Base-by-base conservation (phyloP, 1,140 invertebrate species). In the Eupristina koningsbergeri region DNA sequence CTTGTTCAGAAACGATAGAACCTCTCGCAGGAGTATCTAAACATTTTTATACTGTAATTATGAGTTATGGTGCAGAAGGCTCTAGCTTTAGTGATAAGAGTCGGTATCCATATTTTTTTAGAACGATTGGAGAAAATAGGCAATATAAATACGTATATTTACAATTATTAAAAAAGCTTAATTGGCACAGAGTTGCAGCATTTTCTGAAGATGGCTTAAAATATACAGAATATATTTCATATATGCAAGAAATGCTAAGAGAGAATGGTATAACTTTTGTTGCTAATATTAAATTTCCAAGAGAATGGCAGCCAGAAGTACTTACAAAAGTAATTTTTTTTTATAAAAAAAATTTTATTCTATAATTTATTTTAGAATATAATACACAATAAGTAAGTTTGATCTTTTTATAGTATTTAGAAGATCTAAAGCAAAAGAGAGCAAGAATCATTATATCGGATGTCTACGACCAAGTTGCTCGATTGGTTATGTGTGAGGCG, bases 41-140 rank as follows among this genome's bases (percentile, higher is more conserved):
- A 81, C 94, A 96, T 87, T 97, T 95, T 86, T 94, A 94, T 83
- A 96, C 95, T 39, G 93, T 96, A 53, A 94, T 96, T 0, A 95
- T 97, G 64, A 97, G 96, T 53, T 98, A 97, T 89, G 95, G 95
- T 82, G 96, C 96, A 3, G 96, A 97, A 88, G 96, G 96, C 0
- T 94, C 94, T 2, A 94, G 93, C 74, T 95, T 96, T 86, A 94
- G 93, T 0, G 94, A 97, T 90, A 92, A 95, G 31, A 89, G 93
- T 0, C 94, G 94, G 80, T 97, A 97, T 92, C 96, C 96, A 0
- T 97, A 96, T 87, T 97, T 97, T 90, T 97, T 96, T 89, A 90
- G 96, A 2, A 97, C 96, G 2, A 96, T 97, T 85, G 96, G 96
- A 3, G 95, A 96, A 88, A 96, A 97, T 87, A 94, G 94, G 45